Conservation (phyloP, 2,113 vertebrate species). For the Pyxicephalus adspersus region DNA sequence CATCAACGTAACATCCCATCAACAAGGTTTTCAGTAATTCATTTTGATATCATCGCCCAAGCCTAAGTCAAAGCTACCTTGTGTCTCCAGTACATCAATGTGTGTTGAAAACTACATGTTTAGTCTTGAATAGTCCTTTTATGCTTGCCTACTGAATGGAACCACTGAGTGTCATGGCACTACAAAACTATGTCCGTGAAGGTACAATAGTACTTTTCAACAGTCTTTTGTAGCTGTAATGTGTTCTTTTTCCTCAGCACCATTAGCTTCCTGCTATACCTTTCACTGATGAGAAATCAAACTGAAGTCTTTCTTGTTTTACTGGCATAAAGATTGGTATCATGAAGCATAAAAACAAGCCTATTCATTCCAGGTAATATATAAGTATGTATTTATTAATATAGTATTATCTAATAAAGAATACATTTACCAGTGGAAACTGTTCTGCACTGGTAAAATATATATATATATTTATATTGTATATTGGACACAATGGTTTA, state of each 20-base stretch:
- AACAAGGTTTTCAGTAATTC: constrained; percentile 44
- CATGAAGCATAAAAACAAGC: no score
- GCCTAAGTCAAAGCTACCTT: constrained; percentile 41
- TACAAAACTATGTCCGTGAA: constrained; percentile 46
- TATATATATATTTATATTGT: constrained; percentile 1
- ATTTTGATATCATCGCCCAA: constrained; percentile 46
- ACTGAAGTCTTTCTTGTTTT: neutral
- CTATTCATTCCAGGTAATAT: neutral
- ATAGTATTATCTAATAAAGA: no score
- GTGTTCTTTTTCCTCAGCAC: constrained; percentile 34
- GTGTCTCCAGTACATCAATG: constrained; percentile 48
- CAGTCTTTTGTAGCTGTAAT: constrained; percentile 27
- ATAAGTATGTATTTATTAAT: constrained; percentile 1
- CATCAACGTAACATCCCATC: constrained; percentile 47
- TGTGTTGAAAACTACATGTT: constrained; percentile 53
- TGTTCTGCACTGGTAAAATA: no score
- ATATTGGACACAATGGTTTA: neutral
- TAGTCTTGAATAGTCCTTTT: constrained; percentile 47
- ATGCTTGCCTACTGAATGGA: constrained; percentile 43
- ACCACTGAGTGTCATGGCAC: constrained; percentile 49
- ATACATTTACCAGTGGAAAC: no score
- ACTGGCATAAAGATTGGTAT: no score
- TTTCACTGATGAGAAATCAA: constrained; percentile 13
- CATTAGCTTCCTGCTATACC: constrained; percentile 33
- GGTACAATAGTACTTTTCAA: constrained; percentile 49